phyloP scores from a whole-genome alignment of 2,797 vertebrate species.

The Sebastes minor region DNA sequence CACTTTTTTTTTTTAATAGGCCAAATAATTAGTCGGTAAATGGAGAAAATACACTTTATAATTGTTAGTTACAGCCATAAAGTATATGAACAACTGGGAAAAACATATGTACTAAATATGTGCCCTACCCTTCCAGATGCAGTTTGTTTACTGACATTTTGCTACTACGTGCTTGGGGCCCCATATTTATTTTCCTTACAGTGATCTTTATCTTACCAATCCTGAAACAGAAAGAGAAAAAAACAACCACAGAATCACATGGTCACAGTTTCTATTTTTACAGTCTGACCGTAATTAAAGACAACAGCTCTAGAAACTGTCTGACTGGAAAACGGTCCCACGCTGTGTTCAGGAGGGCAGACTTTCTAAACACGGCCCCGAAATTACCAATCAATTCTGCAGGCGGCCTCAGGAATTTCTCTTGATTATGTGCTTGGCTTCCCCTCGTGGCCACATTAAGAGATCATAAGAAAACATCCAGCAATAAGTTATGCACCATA shows the following conservation, averaged over 20 bases:
- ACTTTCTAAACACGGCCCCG: conserved; percentile 56
- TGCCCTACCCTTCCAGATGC: conserved; percentile 16
- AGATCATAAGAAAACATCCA: conserved; percentile 35
- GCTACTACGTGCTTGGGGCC: not conserved
- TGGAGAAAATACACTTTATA: not conserved
- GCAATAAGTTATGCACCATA: conserved; percentile 11
- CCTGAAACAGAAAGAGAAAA: conserved; percentile 46
- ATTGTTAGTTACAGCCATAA: not conserved
- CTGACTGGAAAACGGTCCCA: conserved; percentile 60
- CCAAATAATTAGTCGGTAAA: not conserved
- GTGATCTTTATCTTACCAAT: conserved; percentile 57
- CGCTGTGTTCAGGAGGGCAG: conserved; percentile 38
- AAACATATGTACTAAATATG: not conserved
- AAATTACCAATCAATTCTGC: conserved; percentile 67
- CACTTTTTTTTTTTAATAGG: not conserved
- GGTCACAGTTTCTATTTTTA: conserved; percentile 65
- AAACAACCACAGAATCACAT: conserved; percentile 61
- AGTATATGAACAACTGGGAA: not conserved
- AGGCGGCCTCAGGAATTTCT: conserved; percentile 63
- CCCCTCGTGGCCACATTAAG: conserved; percentile 53
- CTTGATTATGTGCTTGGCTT: conserved; percentile 60
- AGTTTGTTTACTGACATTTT: conserved; percentile 27
- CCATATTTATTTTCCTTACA: conserved; percentile 25
- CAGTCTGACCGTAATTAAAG: conserved; percentile 69
- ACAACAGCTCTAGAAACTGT: conserved; percentile 54